These are phyloP conservation scores for Chamaedrilus cognettii DNA, from an alignment of 2,888 invertebrate species.

Conservation along the genomic window DNA sequence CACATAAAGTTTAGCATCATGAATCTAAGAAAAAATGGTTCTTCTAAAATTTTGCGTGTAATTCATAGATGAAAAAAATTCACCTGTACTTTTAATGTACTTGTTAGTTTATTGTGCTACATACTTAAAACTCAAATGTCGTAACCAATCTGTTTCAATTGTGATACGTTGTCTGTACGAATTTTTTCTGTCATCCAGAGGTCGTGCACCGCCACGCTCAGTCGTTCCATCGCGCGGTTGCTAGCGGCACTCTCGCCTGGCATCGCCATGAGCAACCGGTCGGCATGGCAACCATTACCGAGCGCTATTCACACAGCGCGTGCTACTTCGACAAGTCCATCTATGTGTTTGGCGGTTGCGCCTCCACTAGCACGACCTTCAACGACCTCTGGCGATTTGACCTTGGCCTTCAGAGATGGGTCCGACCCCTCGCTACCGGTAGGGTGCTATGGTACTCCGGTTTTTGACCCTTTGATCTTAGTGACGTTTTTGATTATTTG, in stretches of 20 bases:
- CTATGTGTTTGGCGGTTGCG: conserved; percentile 97
- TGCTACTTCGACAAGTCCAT: conserved; percentile 65
- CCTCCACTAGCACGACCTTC: conserved; percentile 89
- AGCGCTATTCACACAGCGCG: conserved; percentile 89
- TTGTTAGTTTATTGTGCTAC: neutral
- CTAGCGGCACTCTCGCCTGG: conserved; percentile 43
- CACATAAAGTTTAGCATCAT: too few species aligned
- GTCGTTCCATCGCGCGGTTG: conserved; percentile 75
- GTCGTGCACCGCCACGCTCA: conserved; percentile 74
- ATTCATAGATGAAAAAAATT: too few species aligned
- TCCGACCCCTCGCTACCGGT: conserved; percentile 61
- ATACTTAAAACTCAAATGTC: too few species aligned
- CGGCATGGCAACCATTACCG: conserved; percentile 76
- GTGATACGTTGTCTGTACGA: neutral
- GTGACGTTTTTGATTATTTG: too few species aligned
- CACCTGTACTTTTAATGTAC: neutral
- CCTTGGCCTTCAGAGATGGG: conserved; percentile 82
- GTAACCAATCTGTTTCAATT: too few species aligned
- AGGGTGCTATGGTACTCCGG: too few species aligned
- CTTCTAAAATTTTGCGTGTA: too few species aligned
- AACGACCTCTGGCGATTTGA: conserved; percentile 96
- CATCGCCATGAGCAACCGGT: conserved; percentile 36
- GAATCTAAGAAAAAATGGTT: too few species aligned
- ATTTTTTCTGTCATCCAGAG: conserved; percentile 66
- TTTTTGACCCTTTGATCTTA: too few species aligned